Percentiles rank a stretch among this genome's conserved stretches.
Evolutionary conservation across 2,888 invertebrate species (phyloP).

Genomic region (Ferdinandea cuprea): DNA sequence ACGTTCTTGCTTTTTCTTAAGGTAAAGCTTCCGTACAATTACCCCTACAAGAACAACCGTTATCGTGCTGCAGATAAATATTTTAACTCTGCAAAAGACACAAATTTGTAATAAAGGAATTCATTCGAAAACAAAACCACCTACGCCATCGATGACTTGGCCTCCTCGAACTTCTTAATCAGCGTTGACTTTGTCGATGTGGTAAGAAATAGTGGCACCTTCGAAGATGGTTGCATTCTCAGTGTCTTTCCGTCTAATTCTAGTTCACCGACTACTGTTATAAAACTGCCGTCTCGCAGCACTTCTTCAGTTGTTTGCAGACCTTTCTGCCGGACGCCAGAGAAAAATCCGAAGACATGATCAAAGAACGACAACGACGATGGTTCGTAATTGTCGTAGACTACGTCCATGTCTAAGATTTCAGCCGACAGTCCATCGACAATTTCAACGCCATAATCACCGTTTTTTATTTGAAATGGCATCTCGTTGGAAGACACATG

Average conservation of each 20-base stretch:
- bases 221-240: slow-evolving; percentile 89
- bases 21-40: slow-evolving; percentile 84
- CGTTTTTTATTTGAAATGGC: slow-evolving; percentile 89
- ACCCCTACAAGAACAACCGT: slow-evolving; percentile 84
- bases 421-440: slow-evolving; percentile 90
- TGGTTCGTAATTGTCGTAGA: slow-evolving; percentile 91
- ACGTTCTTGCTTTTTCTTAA: slow-evolving; percentile 84
- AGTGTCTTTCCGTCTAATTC: slow-evolving; percentile 87
- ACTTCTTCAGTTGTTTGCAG: slow-evolving; percentile 94
- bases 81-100: slow-evolving; percentile 83
- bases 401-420: slow-evolving; percentile 89
- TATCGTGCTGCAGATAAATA: slow-evolving; percentile 85
- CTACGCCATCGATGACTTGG: slow-evolving; percentile 88
- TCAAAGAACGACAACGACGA: slow-evolving; percentile 90
- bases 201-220: slow-evolving; percentile 91
- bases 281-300: slow-evolving; percentile 90
- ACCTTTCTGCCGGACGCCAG: slow-evolving; percentile 92
- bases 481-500: slow-evolving; percentile 91
- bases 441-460: slow-evolving; percentile 87
- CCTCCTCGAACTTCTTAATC: slow-evolving; percentile 88
- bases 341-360: slow-evolving; percentile 93
- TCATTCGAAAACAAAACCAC: slow-evolving; percentile 39
- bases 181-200: slow-evolving; percentile 90
- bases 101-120: slow-evolving; percentile 1
- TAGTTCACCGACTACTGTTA: slow-evolving; percentile 92